phyloP scores from a whole-genome alignment of 2,888 invertebrate genomes.

The Athalia cordata region DNA sequence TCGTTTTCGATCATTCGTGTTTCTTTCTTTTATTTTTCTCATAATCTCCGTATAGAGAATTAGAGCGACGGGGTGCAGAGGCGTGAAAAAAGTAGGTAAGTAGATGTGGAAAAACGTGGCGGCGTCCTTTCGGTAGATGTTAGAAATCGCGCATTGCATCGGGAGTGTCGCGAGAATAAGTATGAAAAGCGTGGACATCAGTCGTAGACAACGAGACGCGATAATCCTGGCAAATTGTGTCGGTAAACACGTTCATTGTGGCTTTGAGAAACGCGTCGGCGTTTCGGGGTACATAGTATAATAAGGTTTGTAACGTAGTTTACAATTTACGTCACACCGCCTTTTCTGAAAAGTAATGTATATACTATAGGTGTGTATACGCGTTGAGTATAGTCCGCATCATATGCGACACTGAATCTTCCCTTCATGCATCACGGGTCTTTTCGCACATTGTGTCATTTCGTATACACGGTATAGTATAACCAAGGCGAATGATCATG shows the following conservation, averaged over 20 bases:
- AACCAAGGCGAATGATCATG: slow-evolving; percentile 18
- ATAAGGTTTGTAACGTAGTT: neutral
- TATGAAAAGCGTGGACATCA: neutral
- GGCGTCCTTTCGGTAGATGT: neutral
- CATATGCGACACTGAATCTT: slow-evolving; percentile 14
- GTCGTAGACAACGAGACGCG: slow-evolving; percentile 16
- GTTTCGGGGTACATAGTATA: slow-evolving; percentile 36
- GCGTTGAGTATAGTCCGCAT: slow-evolving; percentile 18
- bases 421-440: neutral
- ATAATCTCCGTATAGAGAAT: too few species aligned
- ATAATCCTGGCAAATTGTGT: slow-evolving; percentile 61
- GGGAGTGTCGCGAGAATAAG: neutral
- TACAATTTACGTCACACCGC: slow-evolving; percentile 71
- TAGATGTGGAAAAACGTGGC: too few species aligned
- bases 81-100: too few species aligned
- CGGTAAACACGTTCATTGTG: slow-evolving; percentile 70
- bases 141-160: neutral
- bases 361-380: slow-evolving; percentile 60
- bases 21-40: too few species aligned
- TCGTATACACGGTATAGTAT: neutral
- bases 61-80: too few species aligned
- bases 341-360: slow-evolving; percentile 73
- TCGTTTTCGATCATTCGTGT: too few species aligned
- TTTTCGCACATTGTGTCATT: slow-evolving; percentile 21
- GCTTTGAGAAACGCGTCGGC: slow-evolving; percentile 58